Base-by-base conservation (phyloP, 1,140 invertebrate species). In the Samia ricini region DNA sequence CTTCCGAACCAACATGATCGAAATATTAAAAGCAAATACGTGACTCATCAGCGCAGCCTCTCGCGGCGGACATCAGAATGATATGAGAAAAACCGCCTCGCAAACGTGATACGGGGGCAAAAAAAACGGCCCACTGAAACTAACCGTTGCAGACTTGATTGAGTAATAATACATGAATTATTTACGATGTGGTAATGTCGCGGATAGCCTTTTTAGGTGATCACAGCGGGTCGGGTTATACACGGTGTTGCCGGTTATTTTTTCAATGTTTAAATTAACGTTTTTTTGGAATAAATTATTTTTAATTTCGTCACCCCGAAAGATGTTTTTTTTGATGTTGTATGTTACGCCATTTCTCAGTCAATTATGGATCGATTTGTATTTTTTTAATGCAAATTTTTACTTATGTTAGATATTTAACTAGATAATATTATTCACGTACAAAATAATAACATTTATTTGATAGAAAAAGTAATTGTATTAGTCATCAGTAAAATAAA, bases 131-230 rank as follows among this genome's bases (percentile, higher is more conserved):
- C 67, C 61, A 73, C 74, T 80, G 70, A 79, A 83, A 76, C 66
- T 74, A 72, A 81, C 78, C 78, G 79, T 80, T 80, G 77, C 73
- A 67, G 69, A 79, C 70, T 73, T 76, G 76, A 85, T 88, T 88
- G 74, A 85, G 85, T 88, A 85, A 85, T 85, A 84, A 79, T 81
- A 71, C 71, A 83, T 83, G 81, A 85, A 86, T 85, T 85, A 88
- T 85, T 88, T 85, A 88, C 79, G 74, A 82, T 81, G 85, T 85
- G 77, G 77, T 83, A 84, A 88, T 82, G 77, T 82, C 73, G 69
- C 76, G 74, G 59, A 61, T 66, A 56, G 71, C 81, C 76, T 76
- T 81, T 83, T 85, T 82, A 76, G 76, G 72, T 61, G 49, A 71
- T 77, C 61, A 61, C 73, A 60, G 65, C 74, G 68, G 67, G 67